Evolutionary conservation across 2,888 invertebrate species (phyloP), one percentile per base, ranked within the genome.

Genomic region (Cordilura impudica): DNA sequence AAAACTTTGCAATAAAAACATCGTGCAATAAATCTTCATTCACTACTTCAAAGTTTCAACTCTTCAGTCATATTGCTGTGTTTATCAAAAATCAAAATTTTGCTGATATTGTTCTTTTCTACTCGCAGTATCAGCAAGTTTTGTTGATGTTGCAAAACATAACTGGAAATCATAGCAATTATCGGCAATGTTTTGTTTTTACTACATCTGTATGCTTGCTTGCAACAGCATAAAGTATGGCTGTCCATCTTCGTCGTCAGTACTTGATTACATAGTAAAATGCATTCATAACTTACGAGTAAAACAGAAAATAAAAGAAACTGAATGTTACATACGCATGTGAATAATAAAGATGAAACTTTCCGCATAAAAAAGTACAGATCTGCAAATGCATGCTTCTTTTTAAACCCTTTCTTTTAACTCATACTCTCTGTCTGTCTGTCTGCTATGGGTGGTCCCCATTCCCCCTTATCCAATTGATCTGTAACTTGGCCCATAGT

Each of bases 81-180:
- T 47, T 63, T 63, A 63, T 63, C 61, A 61, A 66, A 43, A 39
- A 26, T 65, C 26, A 4, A 6, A 26, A 26, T 51, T 54, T 29
- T 66, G 66, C 53, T 66, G 43, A 43, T 54, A 39, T 66, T 54
- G 19, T 43, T 54, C 43, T 45, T 29, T 54, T 6, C n/a, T n/a
- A n/a, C n/a, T n/a, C n/a, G n/a, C n/a, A 51, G 23, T 66, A 66
- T 66, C 53, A 54, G 54, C 18, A 66, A 54, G 66, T 66, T 66
- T 66, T 66, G 66, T 54, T 66, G 66, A 66, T 14, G 53, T 54
- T 66, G 39, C 66, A 54, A 54, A 63, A 31, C 4, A 63, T 47
- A 63, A 47, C 47, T 31, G 49, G 47, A 63, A 63, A 63, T 63
- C 61, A 29, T 19, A 31, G 47, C 47, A 63, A 49, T 63, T 63